phyloP scores from a whole-genome alignment of 2,888 invertebrate genomes.

The Campoplex nolae region DNA sequence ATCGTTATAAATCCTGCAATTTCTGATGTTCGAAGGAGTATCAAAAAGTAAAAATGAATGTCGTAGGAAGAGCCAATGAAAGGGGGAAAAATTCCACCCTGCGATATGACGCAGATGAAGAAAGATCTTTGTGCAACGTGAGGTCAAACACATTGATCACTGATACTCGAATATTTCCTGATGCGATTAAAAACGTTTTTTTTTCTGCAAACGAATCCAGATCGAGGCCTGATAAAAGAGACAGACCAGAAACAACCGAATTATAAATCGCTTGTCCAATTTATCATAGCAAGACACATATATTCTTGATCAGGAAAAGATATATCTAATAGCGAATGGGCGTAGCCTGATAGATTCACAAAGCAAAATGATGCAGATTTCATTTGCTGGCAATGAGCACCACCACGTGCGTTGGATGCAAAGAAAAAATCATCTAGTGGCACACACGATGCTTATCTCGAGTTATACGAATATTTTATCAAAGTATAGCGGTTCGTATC shows the following conservation, averaged over 20 bases:
- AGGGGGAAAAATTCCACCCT: too few species aligned
- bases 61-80: too few species aligned
- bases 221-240: not conserved
- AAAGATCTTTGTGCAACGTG: too few species aligned
- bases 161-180: not conserved
- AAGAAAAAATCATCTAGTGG: conserved; percentile 48
- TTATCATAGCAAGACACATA: not conserved
- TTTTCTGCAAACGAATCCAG: not conserved
- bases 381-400: not conserved
- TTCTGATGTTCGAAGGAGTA: too few species aligned
- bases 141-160: too few species aligned
- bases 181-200: not conserved
- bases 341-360: not conserved
- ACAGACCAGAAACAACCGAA: not conserved
- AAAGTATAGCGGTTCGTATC: conserved; percentile 56
- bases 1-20: too few species aligned
- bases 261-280: not conserved
- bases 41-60: too few species aligned
- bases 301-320: not conserved
- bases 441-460: conserved; percentile 57
- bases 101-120: too few species aligned
- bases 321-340: not conserved
- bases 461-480: conserved; percentile 59
- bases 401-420: conserved; percentile 3
- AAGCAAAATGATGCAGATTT: not conserved